Percentiles rank a stretch among this genome's conserved stretches.
Evolutionary conservation across 2,888 invertebrate genomes (phyloP).

Genomic region (Temnothorax unifasciatus): DNA sequence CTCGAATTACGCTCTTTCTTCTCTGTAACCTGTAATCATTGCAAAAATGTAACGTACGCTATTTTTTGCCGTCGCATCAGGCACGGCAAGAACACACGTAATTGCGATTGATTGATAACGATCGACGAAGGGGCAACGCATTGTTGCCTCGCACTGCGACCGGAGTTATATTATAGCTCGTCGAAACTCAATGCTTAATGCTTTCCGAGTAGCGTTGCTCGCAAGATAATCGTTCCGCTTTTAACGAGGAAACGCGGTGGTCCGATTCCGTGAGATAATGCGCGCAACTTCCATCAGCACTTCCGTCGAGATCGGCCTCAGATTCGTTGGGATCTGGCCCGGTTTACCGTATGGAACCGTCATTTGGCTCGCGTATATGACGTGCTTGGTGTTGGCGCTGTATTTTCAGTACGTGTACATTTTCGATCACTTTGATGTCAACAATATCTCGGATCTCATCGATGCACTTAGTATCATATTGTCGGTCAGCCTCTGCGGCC

Average conservation of each 20-base stretch:
- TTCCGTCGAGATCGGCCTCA: slow-evolving; percentile 39
- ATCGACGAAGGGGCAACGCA: slow-evolving; percentile 8
- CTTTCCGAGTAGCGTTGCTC: slow-evolving; percentile 1
- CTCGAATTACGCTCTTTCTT: slow-evolving; percentile 21
- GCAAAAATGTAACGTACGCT: slow-evolving; percentile 13
- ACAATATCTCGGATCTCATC: slow-evolving; percentile 34
- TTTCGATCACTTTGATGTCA: slow-evolving; percentile 15
- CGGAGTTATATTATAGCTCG: neutral
- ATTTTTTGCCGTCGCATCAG: neutral
- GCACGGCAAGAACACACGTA: neutral
- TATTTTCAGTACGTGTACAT: slow-evolving; percentile 46
- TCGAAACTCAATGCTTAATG: slow-evolving; percentile 25
- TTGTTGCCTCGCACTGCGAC: neutral
- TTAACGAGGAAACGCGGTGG: neutral
- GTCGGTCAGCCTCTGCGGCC: neutral
- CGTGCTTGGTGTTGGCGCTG: neutral
- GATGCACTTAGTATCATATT: slow-evolving; percentile 28
- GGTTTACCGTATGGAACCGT: slow-evolving; percentile 25
- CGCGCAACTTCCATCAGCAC: slow-evolving; percentile 43
- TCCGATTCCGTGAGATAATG: slow-evolving; percentile 37
- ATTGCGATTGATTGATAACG: slow-evolving; percentile 47
- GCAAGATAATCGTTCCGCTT: slow-evolving; percentile 2
- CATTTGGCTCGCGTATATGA: slow-evolving; percentile 38
- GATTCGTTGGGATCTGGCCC: slow-evolving; percentile 47
- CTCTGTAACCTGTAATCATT: slow-evolving; percentile 14